These are phyloP conservation scores for Dasypus novemcinctus DNA, from an alignment of 2,113 vertebrate species.

Conservation along the genomic window DNA sequence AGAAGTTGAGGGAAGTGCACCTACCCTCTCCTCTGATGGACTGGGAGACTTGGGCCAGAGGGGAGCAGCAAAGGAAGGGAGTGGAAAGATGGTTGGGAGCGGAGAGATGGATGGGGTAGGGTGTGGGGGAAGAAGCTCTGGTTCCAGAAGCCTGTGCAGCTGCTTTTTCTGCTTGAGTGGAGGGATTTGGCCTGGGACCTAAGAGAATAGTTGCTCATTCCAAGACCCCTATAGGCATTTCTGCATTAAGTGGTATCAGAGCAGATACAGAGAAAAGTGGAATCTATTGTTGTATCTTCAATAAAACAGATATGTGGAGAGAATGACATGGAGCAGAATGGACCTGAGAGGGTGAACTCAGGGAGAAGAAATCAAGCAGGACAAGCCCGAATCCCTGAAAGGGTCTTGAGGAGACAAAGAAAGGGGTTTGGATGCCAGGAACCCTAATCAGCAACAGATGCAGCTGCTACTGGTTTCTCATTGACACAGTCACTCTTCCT, in stretches of 20 bases:
- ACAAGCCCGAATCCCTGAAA: neutral
- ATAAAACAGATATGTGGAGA: constrained; percentile 9
- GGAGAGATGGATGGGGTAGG: constrained; percentile 27
- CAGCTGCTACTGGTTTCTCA: neutral
- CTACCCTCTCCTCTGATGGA: constrained; percentile 76
- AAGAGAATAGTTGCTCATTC: constrained; percentile 77
- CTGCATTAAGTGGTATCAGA: constrained; percentile 66
- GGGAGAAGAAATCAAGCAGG: neutral
- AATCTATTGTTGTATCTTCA: constrained; percentile 31
- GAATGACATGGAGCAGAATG: neutral
- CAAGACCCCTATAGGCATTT: constrained; percentile 72
- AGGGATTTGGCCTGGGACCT: constrained; percentile 76
- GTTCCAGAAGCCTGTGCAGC: constrained; percentile 59
- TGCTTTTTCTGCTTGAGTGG: constrained; percentile 78
- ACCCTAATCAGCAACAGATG: constrained; percentile 40
- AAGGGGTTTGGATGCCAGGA: neutral
- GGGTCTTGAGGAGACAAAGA: neutral
- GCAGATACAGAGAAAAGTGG: constrained; percentile 14
- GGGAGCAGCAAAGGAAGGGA: neutral
- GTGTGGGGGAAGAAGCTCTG: neutral
- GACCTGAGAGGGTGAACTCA: neutral
- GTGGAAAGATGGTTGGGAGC: neutral
- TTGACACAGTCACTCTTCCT: neutral
- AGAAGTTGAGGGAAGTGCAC: constrained; percentile 79
- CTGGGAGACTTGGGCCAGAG: constrained; percentile 63